Base-by-base conservation (phyloP, 2,888 invertebrate genomes). In the Phyllotreta cruciferae region DNA sequence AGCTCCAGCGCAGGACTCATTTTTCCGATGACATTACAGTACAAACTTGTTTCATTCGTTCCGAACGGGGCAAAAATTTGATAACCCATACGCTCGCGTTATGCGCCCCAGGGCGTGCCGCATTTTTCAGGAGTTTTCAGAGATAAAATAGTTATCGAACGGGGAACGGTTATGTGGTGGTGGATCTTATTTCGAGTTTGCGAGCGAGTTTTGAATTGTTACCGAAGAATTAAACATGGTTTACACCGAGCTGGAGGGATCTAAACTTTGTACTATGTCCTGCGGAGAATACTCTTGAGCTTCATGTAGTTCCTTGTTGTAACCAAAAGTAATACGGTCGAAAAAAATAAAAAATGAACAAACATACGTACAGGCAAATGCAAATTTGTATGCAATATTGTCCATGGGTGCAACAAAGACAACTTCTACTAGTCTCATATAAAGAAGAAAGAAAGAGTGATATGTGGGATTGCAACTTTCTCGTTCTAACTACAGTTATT, bases 1-100 rank as follows among this genome's bases (percentile, higher is more conserved):
- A 56, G 56, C 47, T 54, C 14, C 41, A 54, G 54, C 35, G 6
- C 34, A 42, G 11, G 42, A 52, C 55, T 11, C 57, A 62, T 62
- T 62, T 65, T 60, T 55, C 58, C 62, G 57, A 65, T 58, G 38
- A 58, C 60, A 54, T 55, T 57, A 45, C 62, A 24, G 24, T 52
- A 52, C 52, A 38, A 52, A 52, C 52, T 52, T 52, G 37, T 52
- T 52, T 52, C 35, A 34, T 24, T 55, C 52, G 36, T 52, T 52
- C 52, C 38, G 13, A 9, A 52, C 52, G 11, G 38, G 38, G 10
- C 38, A 37, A 52, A 52, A 52, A 52, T 52, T 52, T 52, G 52
- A 52, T 52, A 52, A 52, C 24, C 52, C 24, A 24, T 52, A 36
- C 7, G 52, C 38, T 52, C 52, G 10, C 10, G 13, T 52, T 52